phyloP scores from a whole-genome alignment of 2,113 vertebrate species.

The Chascanopsetta lugubris region DNA sequence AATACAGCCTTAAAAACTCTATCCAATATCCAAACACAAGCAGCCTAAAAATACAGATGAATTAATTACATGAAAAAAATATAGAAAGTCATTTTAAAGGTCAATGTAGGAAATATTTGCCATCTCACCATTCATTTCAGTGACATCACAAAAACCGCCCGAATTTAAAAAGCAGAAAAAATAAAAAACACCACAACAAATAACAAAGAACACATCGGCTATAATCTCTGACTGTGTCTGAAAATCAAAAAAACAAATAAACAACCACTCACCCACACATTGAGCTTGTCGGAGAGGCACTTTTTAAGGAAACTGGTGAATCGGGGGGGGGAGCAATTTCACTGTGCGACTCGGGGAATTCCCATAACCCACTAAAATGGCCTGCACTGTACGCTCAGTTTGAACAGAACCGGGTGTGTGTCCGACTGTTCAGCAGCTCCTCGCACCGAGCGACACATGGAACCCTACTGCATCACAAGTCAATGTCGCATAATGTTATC shows the following conservation, averaged over 20 bases:
- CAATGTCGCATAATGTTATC: not conserved
- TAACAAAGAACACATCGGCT: not conserved
- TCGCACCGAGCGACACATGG: constrained; percentile 17
- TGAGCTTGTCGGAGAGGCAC: constrained; percentile 70
- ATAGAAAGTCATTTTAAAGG: no score
- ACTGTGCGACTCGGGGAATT: constrained; percentile 81
- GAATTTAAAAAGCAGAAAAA: not conserved
- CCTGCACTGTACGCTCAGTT: constrained; percentile 61
- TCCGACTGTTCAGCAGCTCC: constrained; percentile 59
- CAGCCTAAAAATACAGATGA: no score
- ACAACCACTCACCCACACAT: constrained; percentile 79
- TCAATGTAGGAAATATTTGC: no score
- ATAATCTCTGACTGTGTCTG: constrained; percentile 6
- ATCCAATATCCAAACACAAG: no score
- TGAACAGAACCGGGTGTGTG: constrained; percentile 71
- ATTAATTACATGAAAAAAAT: no score
- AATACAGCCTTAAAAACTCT: no score
- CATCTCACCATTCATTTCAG: not conserved
- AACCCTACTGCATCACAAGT: constrained; percentile 14
- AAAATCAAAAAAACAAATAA: constrained; percentile 61
- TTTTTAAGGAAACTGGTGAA: constrained; percentile 82
- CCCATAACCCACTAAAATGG: constrained; percentile 77
- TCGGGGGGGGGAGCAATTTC: constrained; percentile 74
- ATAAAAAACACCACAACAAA: not conserved
- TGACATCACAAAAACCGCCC: constrained; percentile 1